These are phyloP conservation scores for Bellardia pandia DNA, from an alignment of 2,888 invertebrate genomes.

Conservation along the genomic window DNA sequence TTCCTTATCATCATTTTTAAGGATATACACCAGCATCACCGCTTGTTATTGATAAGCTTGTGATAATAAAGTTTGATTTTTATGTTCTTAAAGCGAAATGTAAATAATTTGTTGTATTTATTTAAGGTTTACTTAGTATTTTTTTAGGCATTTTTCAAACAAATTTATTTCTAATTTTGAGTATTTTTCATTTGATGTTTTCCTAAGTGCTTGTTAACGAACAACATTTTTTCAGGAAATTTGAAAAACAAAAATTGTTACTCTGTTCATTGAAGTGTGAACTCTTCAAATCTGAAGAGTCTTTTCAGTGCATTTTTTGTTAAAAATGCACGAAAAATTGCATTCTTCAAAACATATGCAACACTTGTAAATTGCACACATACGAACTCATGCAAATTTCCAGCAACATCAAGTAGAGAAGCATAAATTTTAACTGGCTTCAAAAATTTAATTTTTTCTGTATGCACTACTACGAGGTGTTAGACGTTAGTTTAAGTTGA, in stretches of 20 bases:
- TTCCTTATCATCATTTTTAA: conserved; percentile 16
- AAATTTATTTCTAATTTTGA: conserved; percentile 8
- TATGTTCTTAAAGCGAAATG: conserved; percentile 7
- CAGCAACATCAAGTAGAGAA: conserved; percentile 20
- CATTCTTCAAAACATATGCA: conserved; percentile 64
- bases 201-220: conserved; percentile 56
- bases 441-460: conserved; percentile 6
- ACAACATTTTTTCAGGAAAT: conserved; percentile 7
- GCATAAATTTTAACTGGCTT: conserved; percentile 6
- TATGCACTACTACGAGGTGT: neutral
- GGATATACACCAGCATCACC: conserved; percentile 35
- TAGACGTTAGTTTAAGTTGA: neutral
- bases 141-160: neutral
- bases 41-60: conserved; percentile 49
- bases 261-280: conserved; percentile 56
- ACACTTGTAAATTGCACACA: conserved; percentile 7
- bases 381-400: conserved; percentile 37
- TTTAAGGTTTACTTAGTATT: neutral
- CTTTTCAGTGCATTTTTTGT: conserved; percentile 66
- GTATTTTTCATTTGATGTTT: conserved; percentile 13
- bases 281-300: conserved; percentile 66
- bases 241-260: conserved; percentile 29
- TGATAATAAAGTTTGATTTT: conserved; percentile 57
- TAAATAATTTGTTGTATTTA: neutral
- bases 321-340: conserved; percentile 72